Evolutionary conservation across 2,797 vertebrate species (phyloP).

Genomic region (Coregonus suidteri): DNA sequence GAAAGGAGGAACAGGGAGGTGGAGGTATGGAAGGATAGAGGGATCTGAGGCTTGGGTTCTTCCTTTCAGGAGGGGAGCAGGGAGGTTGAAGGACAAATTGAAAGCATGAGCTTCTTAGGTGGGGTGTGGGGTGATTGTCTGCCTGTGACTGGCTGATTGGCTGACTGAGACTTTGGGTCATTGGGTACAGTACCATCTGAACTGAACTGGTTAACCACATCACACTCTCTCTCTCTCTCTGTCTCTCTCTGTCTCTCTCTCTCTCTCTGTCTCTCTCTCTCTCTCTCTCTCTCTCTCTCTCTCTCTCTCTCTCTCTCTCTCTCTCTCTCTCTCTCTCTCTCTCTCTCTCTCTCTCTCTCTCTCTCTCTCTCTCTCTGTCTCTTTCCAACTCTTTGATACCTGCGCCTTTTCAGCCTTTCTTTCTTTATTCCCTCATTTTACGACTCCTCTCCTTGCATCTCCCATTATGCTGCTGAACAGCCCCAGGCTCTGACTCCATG

Average conservation of each 20-base stretch:
- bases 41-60: slow-evolving; percentile 4
- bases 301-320: too few relatives aligned
- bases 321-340: too few relatives aligned
- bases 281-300: not conserved
- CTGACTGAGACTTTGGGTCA: slow-evolving; percentile 43
- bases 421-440: slow-evolving; percentile 12
- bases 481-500: slow-evolving; percentile 54
- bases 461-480: slow-evolving; percentile 40
- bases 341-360: not conserved
- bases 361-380: too few relatives aligned
- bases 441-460: slow-evolving; percentile 31
- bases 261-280: too few relatives aligned
- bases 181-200: slow-evolving; percentile 46
- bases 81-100: too few relatives aligned
- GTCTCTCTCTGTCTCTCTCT: too few relatives aligned
- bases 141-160: not conserved
- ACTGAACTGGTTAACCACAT: slow-evolving; percentile 62
- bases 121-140: not conserved
- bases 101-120: too few relatives aligned
- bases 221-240: slow-evolving; percentile 37
- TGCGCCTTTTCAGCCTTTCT: not conserved
- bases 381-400: not conserved
- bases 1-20: slow-evolving; percentile 13
- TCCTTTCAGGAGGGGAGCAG: too few relatives aligned
- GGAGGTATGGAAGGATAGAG: not conserved